These are phyloP conservation scores for Capricornis sumatraensis DNA, from an alignment of 2,113 vertebrate genomes.

Conservation along the genomic window DNA sequence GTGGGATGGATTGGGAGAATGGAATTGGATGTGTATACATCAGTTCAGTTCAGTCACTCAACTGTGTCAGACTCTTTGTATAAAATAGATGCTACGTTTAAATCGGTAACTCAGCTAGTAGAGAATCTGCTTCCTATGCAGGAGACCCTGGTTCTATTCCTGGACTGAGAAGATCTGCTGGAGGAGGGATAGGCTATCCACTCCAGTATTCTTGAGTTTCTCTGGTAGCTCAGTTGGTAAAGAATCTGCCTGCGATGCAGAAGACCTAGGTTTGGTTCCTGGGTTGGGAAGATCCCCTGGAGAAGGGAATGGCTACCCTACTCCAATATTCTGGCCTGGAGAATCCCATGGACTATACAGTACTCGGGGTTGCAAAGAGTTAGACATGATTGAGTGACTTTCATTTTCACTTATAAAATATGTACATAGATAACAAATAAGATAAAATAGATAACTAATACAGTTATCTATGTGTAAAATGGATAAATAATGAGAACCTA, in stretches of 20 bases:
- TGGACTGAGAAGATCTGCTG: background rate
- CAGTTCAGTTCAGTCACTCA: background rate
- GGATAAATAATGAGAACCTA: background rate
- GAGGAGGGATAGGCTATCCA: background rate
- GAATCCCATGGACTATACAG: background rate
- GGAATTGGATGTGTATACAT: background rate
- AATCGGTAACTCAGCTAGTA: background rate
- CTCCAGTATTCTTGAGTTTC: background rate
- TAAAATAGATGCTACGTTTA: background rate
- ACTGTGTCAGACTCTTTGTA: background rate
- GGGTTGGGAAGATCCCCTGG: background rate
- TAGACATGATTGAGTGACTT: background rate
- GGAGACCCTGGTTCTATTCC: background rate
- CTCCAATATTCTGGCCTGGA: background rate
- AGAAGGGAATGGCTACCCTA: background rate
- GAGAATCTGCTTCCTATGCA: background rate
- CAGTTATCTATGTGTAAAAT: background rate
- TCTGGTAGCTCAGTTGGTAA: background rate
- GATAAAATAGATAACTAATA: background rate
- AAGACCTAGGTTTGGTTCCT: background rate
- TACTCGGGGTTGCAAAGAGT: background rate
- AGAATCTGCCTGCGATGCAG: background rate
- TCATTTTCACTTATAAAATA: background rate
- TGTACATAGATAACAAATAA: background rate
- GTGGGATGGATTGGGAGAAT: background rate